Conservation (phyloP, 2,888 invertebrate genomes). For the Phragmatobia fuliginosa region DNA sequence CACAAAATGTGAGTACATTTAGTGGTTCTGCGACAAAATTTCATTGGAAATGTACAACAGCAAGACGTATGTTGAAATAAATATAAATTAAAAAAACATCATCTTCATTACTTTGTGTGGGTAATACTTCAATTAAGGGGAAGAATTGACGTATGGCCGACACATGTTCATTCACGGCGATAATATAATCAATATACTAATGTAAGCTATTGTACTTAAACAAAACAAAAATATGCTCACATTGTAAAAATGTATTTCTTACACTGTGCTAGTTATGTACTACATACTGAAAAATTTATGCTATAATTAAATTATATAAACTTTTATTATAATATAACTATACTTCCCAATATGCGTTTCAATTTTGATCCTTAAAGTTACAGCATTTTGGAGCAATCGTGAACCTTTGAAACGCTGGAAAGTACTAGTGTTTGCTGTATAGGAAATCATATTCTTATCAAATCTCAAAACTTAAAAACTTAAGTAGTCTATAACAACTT, state of each 20-base stretch:
- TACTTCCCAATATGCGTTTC: constrained; percentile 81
- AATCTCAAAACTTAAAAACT: no score
- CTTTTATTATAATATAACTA: constrained; percentile 84
- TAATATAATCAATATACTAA: constrained; percentile 60
- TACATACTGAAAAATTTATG: constrained; percentile 79
- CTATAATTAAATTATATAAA: constrained; percentile 84
- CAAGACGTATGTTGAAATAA: constrained; percentile 48
- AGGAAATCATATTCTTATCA: no score
- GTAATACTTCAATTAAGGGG: constrained; percentile 83
- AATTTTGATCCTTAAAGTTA: constrained; percentile 51
- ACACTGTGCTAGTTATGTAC: constrained; percentile 83
- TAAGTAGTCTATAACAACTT: no score
- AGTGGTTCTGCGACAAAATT: constrained; percentile 49
- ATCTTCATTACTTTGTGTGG: constrained; percentile 62
- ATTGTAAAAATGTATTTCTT: constrained; percentile 76
- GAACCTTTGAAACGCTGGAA: neutral
- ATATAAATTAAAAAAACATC: constrained; percentile 48
- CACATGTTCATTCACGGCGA: constrained; percentile 58
- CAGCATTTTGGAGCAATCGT: neutral
- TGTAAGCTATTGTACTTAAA: constrained; percentile 73
- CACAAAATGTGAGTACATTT: constrained; percentile 70
- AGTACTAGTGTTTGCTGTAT: no score
- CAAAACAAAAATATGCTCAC: constrained; percentile 80
- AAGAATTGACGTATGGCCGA: constrained; percentile 80
- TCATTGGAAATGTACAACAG: constrained; percentile 33